Evolutionary conservation across 1,140 invertebrate species (phyloP), one percentile per base, ranked within the genome.

Genomic region (Zaprionus nigranus): DNA sequence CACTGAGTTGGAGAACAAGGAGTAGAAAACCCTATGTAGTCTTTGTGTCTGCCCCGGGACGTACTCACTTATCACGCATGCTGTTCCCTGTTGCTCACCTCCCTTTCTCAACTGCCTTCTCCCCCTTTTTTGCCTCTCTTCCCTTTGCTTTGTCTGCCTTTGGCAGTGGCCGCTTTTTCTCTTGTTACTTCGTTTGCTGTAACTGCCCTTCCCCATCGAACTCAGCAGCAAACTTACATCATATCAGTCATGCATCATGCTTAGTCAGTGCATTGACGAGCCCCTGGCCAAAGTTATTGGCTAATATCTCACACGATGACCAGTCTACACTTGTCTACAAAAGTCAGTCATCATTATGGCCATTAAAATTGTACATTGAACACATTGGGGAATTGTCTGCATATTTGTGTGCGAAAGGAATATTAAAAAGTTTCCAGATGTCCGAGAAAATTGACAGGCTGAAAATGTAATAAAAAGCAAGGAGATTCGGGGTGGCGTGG

Each of bases 201-300:
- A 17, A 28, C 22, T 3, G 26, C 24, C 46, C 36, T 0, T 13
- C 3, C 36, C 0, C 36, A 38, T 2, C 36, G 6, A 46, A 30
- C 28, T 30, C 1, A 5, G 13, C 15, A 17, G 40, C 1, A n/a
- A 24, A 24, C 30, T 59, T 60, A 61, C 66, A 58, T 62, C 70
- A 75, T 71, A 68, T 71, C 74, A 68, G 62, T 78, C 34, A 67
- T 79, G 82, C 71, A 60, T 77, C 81, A 63, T 69, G 81, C 81
- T 77, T 73, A 84, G 78, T 77, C 82, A 83, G 81, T 75, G 82
- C 56, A 71, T 68, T 17, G 46, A 59, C 43, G 24, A 43, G 54
- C 49, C 54, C 24, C 38, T 59, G 65, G 38, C n/a, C 60, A 26
- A 60, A 74, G 26, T 61, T 74, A 68, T 74, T 61, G 57, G 34